Percentiles rank a stretch among this genome's conserved stretches.
phyloP scores from a whole-genome alignment of 1,140 invertebrate genomes.

The Diploscapter pachys region DNA sequence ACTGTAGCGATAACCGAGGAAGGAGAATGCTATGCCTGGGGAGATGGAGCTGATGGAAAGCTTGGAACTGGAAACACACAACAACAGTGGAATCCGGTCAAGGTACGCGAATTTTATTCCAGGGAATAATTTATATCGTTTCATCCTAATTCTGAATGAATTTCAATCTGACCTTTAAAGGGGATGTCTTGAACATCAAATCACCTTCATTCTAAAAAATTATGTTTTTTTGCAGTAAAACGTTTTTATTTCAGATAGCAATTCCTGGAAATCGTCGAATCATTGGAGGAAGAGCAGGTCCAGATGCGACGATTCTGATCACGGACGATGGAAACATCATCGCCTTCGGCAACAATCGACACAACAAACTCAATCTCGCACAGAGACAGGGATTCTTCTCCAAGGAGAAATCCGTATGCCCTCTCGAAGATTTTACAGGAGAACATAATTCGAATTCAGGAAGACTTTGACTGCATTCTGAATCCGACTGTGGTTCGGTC shows the following conservation, averaged over 20 bases:
- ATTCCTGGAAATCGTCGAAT: slow-evolving; percentile 55
- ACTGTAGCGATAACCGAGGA: slow-evolving; percentile 67
- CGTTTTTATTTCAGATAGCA: slow-evolving; percentile 1
- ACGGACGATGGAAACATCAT: slow-evolving; percentile 68
- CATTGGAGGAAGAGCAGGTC: slow-evolving; percentile 67
- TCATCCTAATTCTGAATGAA: neutral
- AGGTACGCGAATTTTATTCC: no score
- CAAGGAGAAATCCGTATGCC: slow-evolving; percentile 50
- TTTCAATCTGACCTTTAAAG: slow-evolving; percentile 14
- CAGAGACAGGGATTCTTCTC: slow-evolving; percentile 64
- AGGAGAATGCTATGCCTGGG: slow-evolving; percentile 71
- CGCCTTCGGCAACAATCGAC: slow-evolving; percentile 70
- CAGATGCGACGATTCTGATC: slow-evolving; percentile 64
- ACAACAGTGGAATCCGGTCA: no score
- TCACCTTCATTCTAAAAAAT: neutral
- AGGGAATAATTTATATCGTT: no score
- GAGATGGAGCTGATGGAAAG: slow-evolving; percentile 67
- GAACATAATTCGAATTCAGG: slow-evolving; percentile 45
- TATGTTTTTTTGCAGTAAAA: slow-evolving; percentile 5
- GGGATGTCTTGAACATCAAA: neutral
- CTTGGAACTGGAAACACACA: slow-evolving; percentile 68
- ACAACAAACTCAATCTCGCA: slow-evolving; percentile 71
- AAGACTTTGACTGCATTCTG: slow-evolving; percentile 62
- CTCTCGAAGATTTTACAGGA: slow-evolving; percentile 14
- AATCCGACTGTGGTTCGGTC: slow-evolving; percentile 61